Conservation (phyloP, 1,140 invertebrate genomes). For the Aphis craccivora region DNA sequence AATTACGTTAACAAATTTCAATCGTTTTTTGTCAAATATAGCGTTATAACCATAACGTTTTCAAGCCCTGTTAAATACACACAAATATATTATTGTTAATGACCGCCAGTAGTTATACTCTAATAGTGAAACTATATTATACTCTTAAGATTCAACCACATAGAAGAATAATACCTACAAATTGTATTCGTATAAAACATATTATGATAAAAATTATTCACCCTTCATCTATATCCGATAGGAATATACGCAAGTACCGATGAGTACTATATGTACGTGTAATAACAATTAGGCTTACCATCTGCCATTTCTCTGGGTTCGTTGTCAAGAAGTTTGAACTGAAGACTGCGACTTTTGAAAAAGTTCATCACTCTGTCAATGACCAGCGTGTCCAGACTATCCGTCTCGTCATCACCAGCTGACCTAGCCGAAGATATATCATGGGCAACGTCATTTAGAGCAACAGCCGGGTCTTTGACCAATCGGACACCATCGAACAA, state of each 20-base stretch:
- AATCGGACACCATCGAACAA: slow-evolving; percentile 77
- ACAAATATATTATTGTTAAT: background rate
- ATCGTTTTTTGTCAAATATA: too few species aligned
- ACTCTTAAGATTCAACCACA: background rate
- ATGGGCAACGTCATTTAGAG: slow-evolving; percentile 63
- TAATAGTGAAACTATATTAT: background rate
- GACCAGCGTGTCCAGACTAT: slow-evolving; percentile 76
- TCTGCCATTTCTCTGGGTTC: background rate
- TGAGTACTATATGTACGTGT: too few species aligned
- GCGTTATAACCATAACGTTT: too few species aligned
- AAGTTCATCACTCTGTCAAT: slow-evolving; percentile 76
- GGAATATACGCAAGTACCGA: background rate
- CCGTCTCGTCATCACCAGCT: slow-evolving; percentile 72
- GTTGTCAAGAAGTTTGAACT: slow-evolving; percentile 64
- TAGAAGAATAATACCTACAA: background rate
- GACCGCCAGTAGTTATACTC: background rate
- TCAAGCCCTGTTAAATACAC: too few species aligned
- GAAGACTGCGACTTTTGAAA: slow-evolving; percentile 78
- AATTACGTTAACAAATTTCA: too few species aligned
- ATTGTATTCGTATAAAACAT: background rate
- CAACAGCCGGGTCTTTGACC: slow-evolving; percentile 68
- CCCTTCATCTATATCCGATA: background rate
- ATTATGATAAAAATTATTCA: background rate
- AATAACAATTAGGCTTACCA: background rate
- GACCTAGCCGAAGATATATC: slow-evolving; percentile 75